Evolutionary conservation across 2,888 invertebrate species (phyloP).

Genomic region (Dioctria linearis): DNA sequence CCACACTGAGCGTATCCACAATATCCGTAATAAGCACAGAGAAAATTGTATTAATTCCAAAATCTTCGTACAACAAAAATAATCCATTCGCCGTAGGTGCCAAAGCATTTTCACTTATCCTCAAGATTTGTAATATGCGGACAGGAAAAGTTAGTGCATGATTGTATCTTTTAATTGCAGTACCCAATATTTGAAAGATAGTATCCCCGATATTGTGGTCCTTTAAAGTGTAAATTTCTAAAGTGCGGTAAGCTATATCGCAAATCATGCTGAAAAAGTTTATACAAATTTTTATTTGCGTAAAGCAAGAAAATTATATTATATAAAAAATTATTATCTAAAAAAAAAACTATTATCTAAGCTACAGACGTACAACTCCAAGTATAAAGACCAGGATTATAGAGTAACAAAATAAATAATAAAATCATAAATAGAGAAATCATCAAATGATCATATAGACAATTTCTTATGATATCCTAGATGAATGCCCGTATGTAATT

Average conservation of each 20-base stretch:
- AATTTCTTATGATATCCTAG: too few relatives aligned
- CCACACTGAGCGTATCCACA: conserved; percentile 66
- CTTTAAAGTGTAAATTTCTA: conserved; percentile 71
- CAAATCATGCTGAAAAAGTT: conserved; percentile 65
- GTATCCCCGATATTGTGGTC: conserved; percentile 79
- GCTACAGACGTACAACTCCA: too few relatives aligned
- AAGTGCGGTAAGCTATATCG: conserved; percentile 69
- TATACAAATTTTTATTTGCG: too few relatives aligned
- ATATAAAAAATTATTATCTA: too few relatives aligned
- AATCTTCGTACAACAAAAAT: conserved; percentile 67
- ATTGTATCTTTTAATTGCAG: conserved; percentile 86
- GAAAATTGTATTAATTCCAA: conserved; percentile 67
- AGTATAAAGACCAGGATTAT: too few relatives aligned
- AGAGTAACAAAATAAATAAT: too few relatives aligned
- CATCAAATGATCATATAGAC: too few relatives aligned
- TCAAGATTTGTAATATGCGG: conserved; percentile 76
- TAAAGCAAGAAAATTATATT: too few relatives aligned
- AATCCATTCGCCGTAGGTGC: conserved; percentile 68
- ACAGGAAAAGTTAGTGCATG: conserved; percentile 85
- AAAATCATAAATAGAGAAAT: too few relatives aligned
- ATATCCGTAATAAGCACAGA: conserved; percentile 68
- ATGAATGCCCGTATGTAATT: too few relatives aligned
- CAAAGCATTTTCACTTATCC: conserved; percentile 66
- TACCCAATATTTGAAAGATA: conserved; percentile 85
- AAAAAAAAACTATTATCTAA: too few relatives aligned